A percentile compares a stretch with the other conserved stretches of the same genome.
These are phyloP conservation scores for Cybosia mesomella DNA, from an alignment of 2,888 invertebrate genomes.

Conservation along the genomic window DNA sequence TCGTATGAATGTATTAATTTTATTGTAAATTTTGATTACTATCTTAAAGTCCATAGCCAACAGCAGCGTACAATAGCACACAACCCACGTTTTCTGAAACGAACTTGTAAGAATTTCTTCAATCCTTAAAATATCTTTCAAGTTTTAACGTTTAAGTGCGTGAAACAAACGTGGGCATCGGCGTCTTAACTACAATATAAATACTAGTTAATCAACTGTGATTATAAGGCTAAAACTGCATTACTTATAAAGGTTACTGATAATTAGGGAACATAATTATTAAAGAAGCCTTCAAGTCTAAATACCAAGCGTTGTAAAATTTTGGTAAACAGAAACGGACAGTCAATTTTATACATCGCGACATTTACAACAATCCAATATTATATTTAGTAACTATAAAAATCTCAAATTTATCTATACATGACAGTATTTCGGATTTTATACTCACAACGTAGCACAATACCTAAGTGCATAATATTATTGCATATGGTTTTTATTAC, in stretches of 20 bases:
- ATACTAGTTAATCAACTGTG: slow-evolving; percentile 37
- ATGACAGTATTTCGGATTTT: slow-evolving; percentile 55
- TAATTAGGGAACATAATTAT: slow-evolving; percentile 20
- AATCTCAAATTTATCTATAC: slow-evolving; percentile 54
- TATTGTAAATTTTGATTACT: slow-evolving; percentile 42
- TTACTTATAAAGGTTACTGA: slow-evolving; percentile 48
- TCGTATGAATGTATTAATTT: slow-evolving; percentile 39
- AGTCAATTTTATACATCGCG: slow-evolving; percentile 30
- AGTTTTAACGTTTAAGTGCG: neutral
- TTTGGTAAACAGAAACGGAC: slow-evolving; percentile 27
- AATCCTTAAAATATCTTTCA: neutral
- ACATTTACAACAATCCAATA: slow-evolving; percentile 42
- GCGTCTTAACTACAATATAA: slow-evolving; percentile 35
- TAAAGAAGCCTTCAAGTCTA: slow-evolving; percentile 10
- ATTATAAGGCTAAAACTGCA: slow-evolving; percentile 36
- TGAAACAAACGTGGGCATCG: neutral
- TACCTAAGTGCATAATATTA: slow-evolving; percentile 54
- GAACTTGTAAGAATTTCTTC: neutral
- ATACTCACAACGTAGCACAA: slow-evolving; percentile 49
- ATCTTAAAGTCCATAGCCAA: slow-evolving; percentile 26
- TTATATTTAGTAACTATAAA: slow-evolving; percentile 33
- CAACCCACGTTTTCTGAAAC: neutral
- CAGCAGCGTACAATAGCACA: slow-evolving; percentile 6
- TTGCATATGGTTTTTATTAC: slow-evolving; percentile 54
- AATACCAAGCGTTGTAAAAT: slow-evolving; percentile 7